Conservation (phyloP, 2,888 invertebrate genomes). For the Sphaerophoria taeniata region DNA sequence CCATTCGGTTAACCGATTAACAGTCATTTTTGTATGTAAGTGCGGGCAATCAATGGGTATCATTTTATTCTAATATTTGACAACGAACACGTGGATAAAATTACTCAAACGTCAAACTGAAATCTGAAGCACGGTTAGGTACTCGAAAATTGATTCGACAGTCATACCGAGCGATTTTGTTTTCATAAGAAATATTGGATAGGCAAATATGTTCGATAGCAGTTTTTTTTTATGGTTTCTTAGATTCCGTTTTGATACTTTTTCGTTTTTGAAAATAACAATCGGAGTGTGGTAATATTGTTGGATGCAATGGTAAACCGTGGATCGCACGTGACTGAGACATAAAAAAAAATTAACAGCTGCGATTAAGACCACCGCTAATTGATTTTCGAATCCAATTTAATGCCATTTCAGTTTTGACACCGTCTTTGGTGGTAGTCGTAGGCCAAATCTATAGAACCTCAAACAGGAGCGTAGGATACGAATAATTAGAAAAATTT, state of each 20-base stretch:
- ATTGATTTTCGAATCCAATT: conserved; percentile 71
- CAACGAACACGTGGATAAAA: conserved; percentile 59
- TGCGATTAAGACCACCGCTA: conserved; percentile 60
- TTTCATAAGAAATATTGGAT: no score
- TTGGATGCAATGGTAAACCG: conserved; percentile 32
- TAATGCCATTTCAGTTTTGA: conserved; percentile 51
- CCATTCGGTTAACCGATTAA: conserved; percentile 48
- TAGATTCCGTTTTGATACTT: no score
- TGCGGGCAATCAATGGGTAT: conserved; percentile 55
- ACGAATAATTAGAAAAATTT: conserved; percentile 68
- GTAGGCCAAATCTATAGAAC: neutral
- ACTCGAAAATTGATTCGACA: conserved; percentile 53
- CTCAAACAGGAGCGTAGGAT: conserved; percentile 20
- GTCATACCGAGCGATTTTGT: conserved; percentile 57
- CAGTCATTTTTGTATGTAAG: conserved; percentile 26
- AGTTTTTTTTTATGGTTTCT: no score
- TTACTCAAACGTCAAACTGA: conserved; percentile 9
- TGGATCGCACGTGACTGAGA: conserved; percentile 27
- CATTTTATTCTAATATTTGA: conserved; percentile 53
- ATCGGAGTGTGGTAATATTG: neutral
- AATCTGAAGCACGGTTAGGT: conserved; percentile 33
- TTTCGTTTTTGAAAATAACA: neutral
- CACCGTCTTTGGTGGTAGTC: neutral
- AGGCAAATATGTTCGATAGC: neutral
- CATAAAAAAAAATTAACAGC: neutral